Percentiles rank a stretch among this genome's conserved stretches.
Evolutionary conservation across 2,113 vertebrate genomes (phyloP).

Genomic region (Peucedramus taeniatus): DNA sequence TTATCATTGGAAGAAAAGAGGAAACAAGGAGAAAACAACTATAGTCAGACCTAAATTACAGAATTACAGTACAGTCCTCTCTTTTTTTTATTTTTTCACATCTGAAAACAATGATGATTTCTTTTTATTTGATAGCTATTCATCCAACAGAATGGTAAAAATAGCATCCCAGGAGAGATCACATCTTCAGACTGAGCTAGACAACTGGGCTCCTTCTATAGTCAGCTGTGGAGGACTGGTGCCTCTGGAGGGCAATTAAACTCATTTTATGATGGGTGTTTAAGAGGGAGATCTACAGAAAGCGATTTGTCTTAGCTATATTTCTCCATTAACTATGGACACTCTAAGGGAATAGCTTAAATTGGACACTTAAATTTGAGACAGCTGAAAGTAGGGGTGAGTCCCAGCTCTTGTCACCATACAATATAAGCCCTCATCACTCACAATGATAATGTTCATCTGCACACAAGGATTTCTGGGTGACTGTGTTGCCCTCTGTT

Average conservation of each 20-base stretch:
- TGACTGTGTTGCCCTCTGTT: not conserved
- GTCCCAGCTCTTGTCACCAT: not conserved
- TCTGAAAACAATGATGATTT: not conserved
- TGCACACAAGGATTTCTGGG: not conserved
- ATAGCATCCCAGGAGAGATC: not conserved
- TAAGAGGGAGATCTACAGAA: not conserved
- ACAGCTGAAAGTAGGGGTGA: not conserved
- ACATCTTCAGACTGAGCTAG: not conserved
- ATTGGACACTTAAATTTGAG: not conserved
- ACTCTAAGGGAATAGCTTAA: not conserved
- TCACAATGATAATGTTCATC: not conserved
- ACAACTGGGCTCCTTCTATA: not conserved
- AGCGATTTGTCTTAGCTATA: not conserved
- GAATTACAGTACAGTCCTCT: not conserved
- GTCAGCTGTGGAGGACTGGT: not conserved
- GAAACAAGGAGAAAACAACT: not conserved
- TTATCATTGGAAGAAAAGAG: not conserved
- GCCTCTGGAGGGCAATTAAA: not conserved
- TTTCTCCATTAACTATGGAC: not conserved
- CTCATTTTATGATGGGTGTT: not conserved
- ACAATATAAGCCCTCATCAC: not conserved
- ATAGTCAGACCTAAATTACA: not conserved
- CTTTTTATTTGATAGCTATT: not conserved
- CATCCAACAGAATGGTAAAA: not conserved
- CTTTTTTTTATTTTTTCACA: not conserved